Percentiles rank a stretch among this genome's conserved stretches.
Conservation (phyloP, 2,797 vertebrate genomes). For the Distichodus sexfasciatus region DNA sequence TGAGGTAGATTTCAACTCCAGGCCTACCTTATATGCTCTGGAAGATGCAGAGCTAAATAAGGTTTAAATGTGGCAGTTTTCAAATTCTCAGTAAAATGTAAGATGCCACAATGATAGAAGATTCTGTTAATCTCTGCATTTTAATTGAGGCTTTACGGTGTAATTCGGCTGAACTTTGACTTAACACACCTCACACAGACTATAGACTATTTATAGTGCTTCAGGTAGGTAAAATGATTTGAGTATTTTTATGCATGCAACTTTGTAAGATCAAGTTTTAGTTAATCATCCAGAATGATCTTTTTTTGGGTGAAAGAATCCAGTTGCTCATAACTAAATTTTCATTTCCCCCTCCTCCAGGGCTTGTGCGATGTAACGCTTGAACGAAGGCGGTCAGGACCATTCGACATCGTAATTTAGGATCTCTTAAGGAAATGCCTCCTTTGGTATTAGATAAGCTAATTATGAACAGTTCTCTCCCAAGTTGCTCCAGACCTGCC, state of each 20-base stretch:
- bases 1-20: background rate
- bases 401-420: background rate
- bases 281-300: too few species aligned
- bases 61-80: background rate
- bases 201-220: background rate
- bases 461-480: conserved; percentile 32
- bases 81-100: background rate
- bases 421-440: background rate
- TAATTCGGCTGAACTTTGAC: background rate
- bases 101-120: background rate
- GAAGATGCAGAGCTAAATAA: background rate
- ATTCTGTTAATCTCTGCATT: too few species aligned
- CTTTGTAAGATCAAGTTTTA: too few species aligned
- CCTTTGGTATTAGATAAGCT: background rate
- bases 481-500: conserved; percentile 13
- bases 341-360: too few species aligned
- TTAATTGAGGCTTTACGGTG: background rate
- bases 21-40: background rate
- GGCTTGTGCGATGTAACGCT: too few species aligned
- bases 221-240: background rate
- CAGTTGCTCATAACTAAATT: too few species aligned
- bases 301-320: too few species aligned
- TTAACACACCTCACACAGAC: background rate
- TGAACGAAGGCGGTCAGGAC: background rate
- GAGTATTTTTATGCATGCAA: too few species aligned